Base-by-base conservation (phyloP, 1,140 invertebrate genomes). In the Cyclina sinensis region DNA sequence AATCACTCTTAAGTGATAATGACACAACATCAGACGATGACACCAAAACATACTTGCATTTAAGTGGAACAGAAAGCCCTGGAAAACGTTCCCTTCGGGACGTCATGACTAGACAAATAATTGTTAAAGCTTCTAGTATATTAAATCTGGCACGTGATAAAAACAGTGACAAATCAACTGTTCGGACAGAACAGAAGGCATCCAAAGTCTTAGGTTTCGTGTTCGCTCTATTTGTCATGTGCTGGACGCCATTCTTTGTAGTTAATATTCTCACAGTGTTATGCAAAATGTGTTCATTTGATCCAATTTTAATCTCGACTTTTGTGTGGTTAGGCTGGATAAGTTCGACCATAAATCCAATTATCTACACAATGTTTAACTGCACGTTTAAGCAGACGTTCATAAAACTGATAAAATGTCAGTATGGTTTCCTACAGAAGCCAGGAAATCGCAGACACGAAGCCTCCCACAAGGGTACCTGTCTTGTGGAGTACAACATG, bases 141-240 rank as follows among this genome's bases (percentile, higher is more conserved):
- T 27, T 92, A 21, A 83, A 90, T 11, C 37, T 90, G 27, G 7
- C 78, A n/a, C 43, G 76, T 18, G 89, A 83, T 46, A 43, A 32
- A 35, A 79, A 59, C 21, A 30, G 37, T 43, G 88, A 84, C 48
- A 85, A 85, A 37, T 83, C 87, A 14, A 21, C 78, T 39, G 91
- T 92, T 18, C 65, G 82, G 73, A 98, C 98, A 93, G 98, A 99
- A 95, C 98, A 99, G 95, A 99, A 99, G 96, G 98, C 98, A 73
- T 98, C 98, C 2, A 97, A 93, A 84, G 93, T 94, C n/a, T 85
- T 94, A 21, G 91, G 92, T 16, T 91, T 94, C 24, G 92, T 94
- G 3, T 94, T 94, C 74, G 80, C 57, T 16, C 79, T 93, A 5
- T 94, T 94, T 74, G 87, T 93, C 0, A 54, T 92, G 16, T 91